Evolutionary conservation across 2,888 invertebrate genomes (phyloP).

Genomic region (Laspeyria flexula): DNA sequence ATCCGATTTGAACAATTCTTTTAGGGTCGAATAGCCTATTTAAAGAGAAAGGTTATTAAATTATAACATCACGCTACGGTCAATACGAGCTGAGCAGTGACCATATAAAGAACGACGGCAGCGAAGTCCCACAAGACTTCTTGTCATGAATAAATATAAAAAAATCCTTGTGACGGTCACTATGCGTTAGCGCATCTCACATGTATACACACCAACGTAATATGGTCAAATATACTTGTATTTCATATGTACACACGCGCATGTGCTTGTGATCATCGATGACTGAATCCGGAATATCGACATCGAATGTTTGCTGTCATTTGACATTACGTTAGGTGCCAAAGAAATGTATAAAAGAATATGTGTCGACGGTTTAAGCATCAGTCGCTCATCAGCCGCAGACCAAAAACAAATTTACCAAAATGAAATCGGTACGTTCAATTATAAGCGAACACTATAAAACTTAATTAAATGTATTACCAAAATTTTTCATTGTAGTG

Average conservation of each 20-base stretch:
- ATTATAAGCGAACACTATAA: background rate
- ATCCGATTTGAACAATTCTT: no score
- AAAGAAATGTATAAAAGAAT: conserved; percentile 81
- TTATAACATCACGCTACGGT: no score
- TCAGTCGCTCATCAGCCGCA: conserved; percentile 75
- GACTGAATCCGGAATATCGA: conserved; percentile 73
- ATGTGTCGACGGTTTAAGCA: conserved; percentile 57
- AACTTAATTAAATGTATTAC: background rate
- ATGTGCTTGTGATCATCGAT: conserved; percentile 57
- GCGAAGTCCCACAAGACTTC: background rate
- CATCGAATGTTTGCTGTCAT: conserved; percentile 67
- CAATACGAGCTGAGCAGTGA: no score
- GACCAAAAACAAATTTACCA: conserved; percentile 60
- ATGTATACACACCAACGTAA: conserved; percentile 38
- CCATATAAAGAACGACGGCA: no score
- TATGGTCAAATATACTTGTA: conserved; percentile 41
- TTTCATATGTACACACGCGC: conserved; percentile 32
- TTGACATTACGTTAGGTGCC: conserved; percentile 74
- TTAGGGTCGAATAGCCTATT: no score
- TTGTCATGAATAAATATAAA: conserved; percentile 17
- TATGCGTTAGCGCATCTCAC: conserved; percentile 44
- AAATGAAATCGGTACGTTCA: conserved; percentile 79
- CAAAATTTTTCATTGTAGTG: background rate
- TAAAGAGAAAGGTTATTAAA: no score
- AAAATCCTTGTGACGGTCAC: conserved; percentile 59